Evolutionary conservation across 2,888 invertebrate genomes (phyloP), one percentile per base, ranked within the genome.

Genomic region (Charanyca ferruginea): DNA sequence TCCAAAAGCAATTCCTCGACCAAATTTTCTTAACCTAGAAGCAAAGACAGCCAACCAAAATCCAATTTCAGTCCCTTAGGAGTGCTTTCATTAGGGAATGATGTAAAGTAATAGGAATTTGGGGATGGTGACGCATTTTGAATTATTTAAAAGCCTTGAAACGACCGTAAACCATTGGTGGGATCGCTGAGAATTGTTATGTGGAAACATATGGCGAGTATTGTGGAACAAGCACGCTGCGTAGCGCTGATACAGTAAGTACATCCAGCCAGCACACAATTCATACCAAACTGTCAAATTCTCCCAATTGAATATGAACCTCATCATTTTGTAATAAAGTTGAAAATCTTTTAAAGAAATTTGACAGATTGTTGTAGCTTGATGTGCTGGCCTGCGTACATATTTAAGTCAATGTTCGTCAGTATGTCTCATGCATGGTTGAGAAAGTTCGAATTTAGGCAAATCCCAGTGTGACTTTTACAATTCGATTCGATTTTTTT

Each of bases 91-190:
- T 52, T 47, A 59, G 66, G 20, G 51, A 65, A 79, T 79, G 79
- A 80, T 80, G 62, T 45, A 60, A 62, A 65, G 78, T 74, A 68
- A 80, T 71, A 65, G 44, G 73, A 71, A 76, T 80, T 68, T 20
- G 48, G 49, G 70, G 28, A 23, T 49, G 73, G 78, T 74, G 68
- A 80, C 71, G 81, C 71, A 73, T 81, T 81, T 66, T 76, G 82
- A 80, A 80, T 80, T 73, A 76, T 79, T 76, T 66, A 80, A 76
- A 65, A 61, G 66, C 51, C 25, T 32, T 48, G 68, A 52, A 75
- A 71, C 64, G 62, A 65, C 45, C 71, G 52, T 74, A 62, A 71
- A 66, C 49, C 67, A 65, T 60, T 45, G 59, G 57, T 32, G 35
- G 28, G 59, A 48, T 58, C 45, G 55, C 16, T 58, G 18, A 13